Conservation (phyloP, 2,797 vertebrate genomes). For the Clamator glandarius region DNA sequence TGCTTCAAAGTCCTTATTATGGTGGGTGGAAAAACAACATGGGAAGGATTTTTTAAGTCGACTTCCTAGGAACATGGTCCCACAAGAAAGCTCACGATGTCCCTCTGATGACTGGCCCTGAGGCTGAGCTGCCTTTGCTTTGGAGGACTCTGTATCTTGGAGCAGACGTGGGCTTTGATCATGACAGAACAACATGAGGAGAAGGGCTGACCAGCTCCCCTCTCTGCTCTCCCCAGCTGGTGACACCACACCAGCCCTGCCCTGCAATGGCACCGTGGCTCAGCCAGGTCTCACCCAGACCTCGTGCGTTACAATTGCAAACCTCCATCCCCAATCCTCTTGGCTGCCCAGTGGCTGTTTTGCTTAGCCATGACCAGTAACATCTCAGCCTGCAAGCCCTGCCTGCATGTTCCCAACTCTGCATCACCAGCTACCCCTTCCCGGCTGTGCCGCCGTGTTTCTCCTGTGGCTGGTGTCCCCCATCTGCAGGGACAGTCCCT, state of each 20-base stretch:
- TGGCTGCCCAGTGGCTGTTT: neutral
- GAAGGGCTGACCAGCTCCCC: neutral
- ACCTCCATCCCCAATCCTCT: neutral
- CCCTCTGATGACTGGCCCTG: neutral
- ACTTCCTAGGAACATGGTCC: neutral
- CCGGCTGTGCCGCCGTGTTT: neutral
- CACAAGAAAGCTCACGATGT: neutral
- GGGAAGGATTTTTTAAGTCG: neutral
- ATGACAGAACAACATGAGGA: neutral
- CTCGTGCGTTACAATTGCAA: neutral
- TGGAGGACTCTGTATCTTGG: neutral
- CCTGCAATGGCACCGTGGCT: neutral
- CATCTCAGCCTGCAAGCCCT: neutral
- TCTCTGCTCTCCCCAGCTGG: neutral
- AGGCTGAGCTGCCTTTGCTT: neutral
- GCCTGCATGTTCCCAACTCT: neutral
- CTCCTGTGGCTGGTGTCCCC: neutral
- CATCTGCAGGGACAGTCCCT: neutral
- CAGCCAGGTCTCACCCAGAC: neutral
- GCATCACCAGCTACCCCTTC: neutral
- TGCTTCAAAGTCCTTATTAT: neutral
- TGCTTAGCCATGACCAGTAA: neutral
- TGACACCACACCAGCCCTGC: neutral
- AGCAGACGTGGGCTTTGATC: neutral
- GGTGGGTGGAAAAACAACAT: neutral